Base-by-base conservation (phyloP, 2,888 invertebrate species). In the Eupsilia transversa region DNA sequence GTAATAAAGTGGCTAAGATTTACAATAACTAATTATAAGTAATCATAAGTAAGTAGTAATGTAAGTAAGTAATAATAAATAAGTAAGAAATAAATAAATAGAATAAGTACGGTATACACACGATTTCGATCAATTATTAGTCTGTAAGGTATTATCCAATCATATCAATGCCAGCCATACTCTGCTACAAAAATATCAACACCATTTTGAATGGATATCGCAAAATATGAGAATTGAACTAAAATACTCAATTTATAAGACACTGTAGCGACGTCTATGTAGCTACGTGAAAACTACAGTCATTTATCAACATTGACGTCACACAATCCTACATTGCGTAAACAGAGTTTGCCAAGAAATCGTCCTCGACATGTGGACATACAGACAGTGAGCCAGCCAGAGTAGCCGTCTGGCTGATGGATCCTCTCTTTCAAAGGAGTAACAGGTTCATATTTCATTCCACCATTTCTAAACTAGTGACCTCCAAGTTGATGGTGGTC, bases 61-160 rank as follows among this genome's bases (percentile, higher is more conserved):
- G 20, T 67, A 54, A 33, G 41, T 67, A 38, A 38, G 14, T 30
- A 17, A 20, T 63, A 5, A 41, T 14, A 12, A 2, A 33, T 69
- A 41, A 41, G n/a, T 30, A n/a, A 56, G 6, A 5, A 52, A 30
- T 41, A 66, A 52, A 52, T 30, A 23, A 35, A 38, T 65, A 64
- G 0, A 27, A 27, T 35, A 54, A 27, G 10, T 43, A 52, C 17
- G 33, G 10, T 49, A 46, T 6, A 63, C 0, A 52, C 41, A 71
- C 17, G 12, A 20, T 2, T 17, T 14, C 30, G 30, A 65, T 63
- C 43, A 63, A 67, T 67, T 80, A 78, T 74, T 74, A 80, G 67
- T 38, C 1, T n/a, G 7, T 79, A 79, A 64, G 57, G 68, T 78
- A 78, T 79, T 78, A 79, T 78, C 80, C 78, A 67, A 67, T 74